Evolutionary conservation across 2,888 invertebrate species (phyloP), one percentile per base, ranked within the genome.

Genomic region (Cephus sareptanus): DNA sequence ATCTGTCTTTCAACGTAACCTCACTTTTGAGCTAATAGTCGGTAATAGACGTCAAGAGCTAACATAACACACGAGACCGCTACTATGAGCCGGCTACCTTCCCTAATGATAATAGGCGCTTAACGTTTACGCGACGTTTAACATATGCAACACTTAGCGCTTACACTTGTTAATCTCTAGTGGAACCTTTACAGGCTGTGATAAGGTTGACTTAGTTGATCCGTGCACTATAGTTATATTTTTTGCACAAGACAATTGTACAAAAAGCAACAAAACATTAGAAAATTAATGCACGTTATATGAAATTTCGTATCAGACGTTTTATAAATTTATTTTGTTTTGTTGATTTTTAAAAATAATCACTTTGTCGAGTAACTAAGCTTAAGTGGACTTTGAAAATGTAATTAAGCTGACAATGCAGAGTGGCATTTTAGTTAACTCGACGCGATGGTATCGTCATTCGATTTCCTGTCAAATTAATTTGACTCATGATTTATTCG

Each of bases 1-100:
- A 87, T 88, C 87, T 88, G 85, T 83, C 82, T 86, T 85, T 85
- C 82, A 79, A 82, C 79, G 75, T 80, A 68, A 71, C 68, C 70
- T 74, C 78, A 76, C 80, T 80, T 81, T 79, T 78, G 76, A 81
- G 78, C 82, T 85, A 85, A 86, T 87, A 85, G 83, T 79, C 79
- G 77, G 81, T 83, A 83, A 85, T 86, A 85, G 83, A 80, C 82
- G 83, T 86, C 82, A 79, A 86, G 86, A 83, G 85, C 85, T 85
- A 81, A 83, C 81, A 84, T 77, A 85, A 85, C 81, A 85, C 71
- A 71, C 23, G 56, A 56, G 56, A 9, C 56, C 56, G 56, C 56
- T 56, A 56, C 34, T 30, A 71, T 31, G 34, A 34, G 34, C 71
- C 34, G 30, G 71, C 71, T 71, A 71, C 71, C 71, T 31, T 31